phyloP scores from a whole-genome alignment of 2,888 invertebrate species.

The Rambutsinella grinnellia region DNA sequence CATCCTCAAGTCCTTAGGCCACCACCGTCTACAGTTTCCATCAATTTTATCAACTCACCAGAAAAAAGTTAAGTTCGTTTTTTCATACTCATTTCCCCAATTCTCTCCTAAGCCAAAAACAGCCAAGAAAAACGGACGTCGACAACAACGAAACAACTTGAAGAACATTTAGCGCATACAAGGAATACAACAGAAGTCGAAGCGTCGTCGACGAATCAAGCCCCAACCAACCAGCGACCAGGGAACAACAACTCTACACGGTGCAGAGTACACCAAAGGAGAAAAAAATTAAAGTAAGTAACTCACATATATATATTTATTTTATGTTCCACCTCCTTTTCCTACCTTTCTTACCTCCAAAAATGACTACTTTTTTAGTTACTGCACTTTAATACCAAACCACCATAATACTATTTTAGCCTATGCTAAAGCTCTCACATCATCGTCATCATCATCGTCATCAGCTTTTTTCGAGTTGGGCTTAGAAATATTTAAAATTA shows the following conservation, averaged over 20 bases:
- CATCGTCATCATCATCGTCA: constrained; percentile 10
- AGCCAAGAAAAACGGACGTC: constrained; percentile 47
- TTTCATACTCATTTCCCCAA: constrained; percentile 36
- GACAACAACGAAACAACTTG: constrained; percentile 43
- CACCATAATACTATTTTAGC: constrained; percentile 36
- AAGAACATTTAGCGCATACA: constrained; percentile 47
- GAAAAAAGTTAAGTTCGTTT: too few relatives aligned
- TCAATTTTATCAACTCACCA: neutral
- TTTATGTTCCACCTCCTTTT: constrained; percentile 56
- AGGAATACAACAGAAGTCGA: constrained; percentile 41
- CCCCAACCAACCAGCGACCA: constrained; percentile 54
- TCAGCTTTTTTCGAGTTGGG: neutral
- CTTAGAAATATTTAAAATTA: constrained; percentile 17
- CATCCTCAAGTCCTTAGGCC: neutral
- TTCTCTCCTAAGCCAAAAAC: constrained; percentile 21
- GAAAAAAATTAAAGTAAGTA: constrained; percentile 47
- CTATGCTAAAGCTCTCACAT: constrained; percentile 34
- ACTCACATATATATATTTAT: constrained; percentile 54
- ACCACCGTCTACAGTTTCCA: constrained; percentile 30
- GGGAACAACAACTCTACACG: constrained; percentile 20
- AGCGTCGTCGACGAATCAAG: constrained; percentile 51
- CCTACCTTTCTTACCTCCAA: constrained; percentile 58
- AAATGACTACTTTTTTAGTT: constrained; percentile 48
- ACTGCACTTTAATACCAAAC: constrained; percentile 48
- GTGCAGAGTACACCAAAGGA: neutral